Evolutionary conservation across 2,113 vertebrate genomes (phyloP).

Genomic region (Eurypyga helias): DNA sequence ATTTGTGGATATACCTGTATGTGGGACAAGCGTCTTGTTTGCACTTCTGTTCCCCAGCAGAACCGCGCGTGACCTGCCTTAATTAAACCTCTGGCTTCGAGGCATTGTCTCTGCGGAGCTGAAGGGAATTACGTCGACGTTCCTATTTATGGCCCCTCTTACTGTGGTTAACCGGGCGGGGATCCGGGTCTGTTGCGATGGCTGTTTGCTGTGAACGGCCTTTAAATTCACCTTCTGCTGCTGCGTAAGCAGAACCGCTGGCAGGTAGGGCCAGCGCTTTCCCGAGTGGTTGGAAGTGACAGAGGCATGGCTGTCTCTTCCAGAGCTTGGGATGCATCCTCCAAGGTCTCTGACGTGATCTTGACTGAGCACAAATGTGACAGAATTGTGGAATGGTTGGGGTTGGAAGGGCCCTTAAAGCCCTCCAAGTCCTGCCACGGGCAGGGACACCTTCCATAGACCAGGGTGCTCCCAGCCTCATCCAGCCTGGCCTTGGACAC

Average conservation of each 20-base stretch:
- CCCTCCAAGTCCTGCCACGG: too few species aligned
- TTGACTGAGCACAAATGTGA: neutral
- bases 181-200: neutral
- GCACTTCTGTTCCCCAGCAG: neutral
- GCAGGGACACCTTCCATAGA: too few species aligned
- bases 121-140: fast-evolving
- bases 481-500: too few species aligned
- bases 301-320: neutral
- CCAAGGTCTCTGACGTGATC: neutral
- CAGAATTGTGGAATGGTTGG: too few species aligned
- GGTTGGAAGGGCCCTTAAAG: too few species aligned
- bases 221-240: neutral
- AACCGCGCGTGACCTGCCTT: neutral
- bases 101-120: neutral
- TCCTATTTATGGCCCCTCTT: neutral
- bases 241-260: neutral
- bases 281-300: neutral
- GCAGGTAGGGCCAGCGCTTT: neutral
- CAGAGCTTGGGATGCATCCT: fast-evolving
- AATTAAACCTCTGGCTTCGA: neutral
- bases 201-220: fast-evolving
- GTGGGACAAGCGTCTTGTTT: fast-evolving
- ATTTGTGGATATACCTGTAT: too few species aligned
- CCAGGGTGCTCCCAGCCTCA: too few species aligned
- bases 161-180: fast-evolving